Evolutionary conservation across 2,888 invertebrate species (phyloP), one percentile per base, ranked within the genome.

Genomic region (Pachliopta kotzebuea): DNA sequence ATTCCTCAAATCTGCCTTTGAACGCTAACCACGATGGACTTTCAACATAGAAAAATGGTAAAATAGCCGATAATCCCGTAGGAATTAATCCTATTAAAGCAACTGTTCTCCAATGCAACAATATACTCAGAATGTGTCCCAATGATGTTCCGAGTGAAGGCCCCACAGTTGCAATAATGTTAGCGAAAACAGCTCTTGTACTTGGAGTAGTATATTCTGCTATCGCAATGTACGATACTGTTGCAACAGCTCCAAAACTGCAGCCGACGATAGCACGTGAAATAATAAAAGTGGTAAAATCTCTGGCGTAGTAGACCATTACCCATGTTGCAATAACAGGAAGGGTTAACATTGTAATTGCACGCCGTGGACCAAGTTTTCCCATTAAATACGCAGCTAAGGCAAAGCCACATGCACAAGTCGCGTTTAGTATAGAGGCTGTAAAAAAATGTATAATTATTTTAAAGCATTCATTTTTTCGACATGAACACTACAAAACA

Each of bases 21-120:
- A 67, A 70, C 1, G 74, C 74, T 14, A 76, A 60, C 76, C 74
- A 75, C 9, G 70, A 68, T 0, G 76, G 75, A 66, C 74, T 74
- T 54, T 74, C 74, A 1, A 69, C 66, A 69, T 72, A 75, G 31
- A 71, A 74, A 26, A 69, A 66, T 0, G 74, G 73, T 8, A 72
- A 31, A 11, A 73, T 17, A 56, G 68, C 67, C 3, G 74, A 63
- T 3, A 74, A 29, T 14, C 49, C 54, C 11, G 71, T 42, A 0
- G 74, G 74, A 11, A 71, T 67, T 2, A 72, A 31, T 24, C 69
- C 74, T 17, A 74, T 49, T 3, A 72, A 63, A 0, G 72, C 72
- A 8, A 72, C 70, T 9, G 64, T 67, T 50, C 71, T 67, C 74
- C 74, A 75, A 24, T 72, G 65, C 21, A 71, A 58, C 0, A 68